Percentiles rank a stretch among this genome's conserved stretches.
Conservation (phyloP, 2,113 vertebrate species). For the Nyctereutes procyonoides region DNA sequence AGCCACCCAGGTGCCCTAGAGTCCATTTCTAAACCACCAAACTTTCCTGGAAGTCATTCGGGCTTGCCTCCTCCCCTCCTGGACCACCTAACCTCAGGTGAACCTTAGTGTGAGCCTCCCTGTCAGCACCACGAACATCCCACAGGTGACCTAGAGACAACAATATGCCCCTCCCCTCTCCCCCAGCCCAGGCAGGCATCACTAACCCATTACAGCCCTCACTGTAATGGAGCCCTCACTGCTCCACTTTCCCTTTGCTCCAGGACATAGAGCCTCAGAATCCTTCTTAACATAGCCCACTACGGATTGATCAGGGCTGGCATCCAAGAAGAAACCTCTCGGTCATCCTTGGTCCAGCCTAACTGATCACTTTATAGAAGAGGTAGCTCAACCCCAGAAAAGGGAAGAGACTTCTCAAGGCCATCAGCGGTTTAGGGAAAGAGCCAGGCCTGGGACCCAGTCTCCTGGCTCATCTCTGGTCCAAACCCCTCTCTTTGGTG, state of each 20-base stretch:
- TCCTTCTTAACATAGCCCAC: not conserved
- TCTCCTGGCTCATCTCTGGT: not conserved
- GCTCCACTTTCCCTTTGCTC: fast-evolving
- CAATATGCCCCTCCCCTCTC: fast-evolving
- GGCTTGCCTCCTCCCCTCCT: too few species aligned
- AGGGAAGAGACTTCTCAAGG: not conserved
- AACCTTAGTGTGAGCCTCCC: not conserved
- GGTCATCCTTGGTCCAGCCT: not conserved
- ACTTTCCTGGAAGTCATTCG: not conserved
- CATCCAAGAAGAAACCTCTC: not conserved
- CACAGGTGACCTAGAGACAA: not conserved
- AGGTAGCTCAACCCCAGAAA: not conserved
- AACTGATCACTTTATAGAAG: not conserved
- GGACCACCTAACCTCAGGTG: not conserved
- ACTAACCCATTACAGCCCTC: not conserved
- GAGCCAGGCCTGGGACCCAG: too few species aligned
- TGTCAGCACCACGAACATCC: not conserved
- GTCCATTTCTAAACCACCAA: not conserved
- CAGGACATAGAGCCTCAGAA: not conserved
- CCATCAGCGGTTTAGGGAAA: not conserved
- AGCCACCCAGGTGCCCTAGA: too few species aligned
- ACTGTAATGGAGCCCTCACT: fast-evolving
- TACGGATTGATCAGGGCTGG: fast-evolving
- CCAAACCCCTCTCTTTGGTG: not conserved
- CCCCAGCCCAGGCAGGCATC: not conserved